A percentile compares a stretch with the other conserved stretches of the same genome.
These are phyloP conservation scores for Odontamblyopus lacepedii DNA, from an alignment of 2,797 vertebrate genomes.

Conservation along the genomic window DNA sequence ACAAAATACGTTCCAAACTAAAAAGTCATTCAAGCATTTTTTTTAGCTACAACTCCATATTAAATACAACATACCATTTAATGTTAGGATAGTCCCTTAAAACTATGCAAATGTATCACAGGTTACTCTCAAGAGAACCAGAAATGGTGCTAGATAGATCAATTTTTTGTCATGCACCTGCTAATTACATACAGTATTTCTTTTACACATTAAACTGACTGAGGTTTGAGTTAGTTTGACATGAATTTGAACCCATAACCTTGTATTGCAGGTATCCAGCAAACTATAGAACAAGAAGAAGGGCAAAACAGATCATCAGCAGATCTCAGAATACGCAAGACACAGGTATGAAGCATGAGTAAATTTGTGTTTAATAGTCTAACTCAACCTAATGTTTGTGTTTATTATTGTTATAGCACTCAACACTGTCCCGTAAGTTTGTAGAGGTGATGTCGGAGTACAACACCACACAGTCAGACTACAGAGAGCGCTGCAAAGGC, in stretches of 20 bases:
- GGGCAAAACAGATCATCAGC: slow-evolving; percentile 90
- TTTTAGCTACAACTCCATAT: no score
- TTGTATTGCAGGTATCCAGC: slow-evolving; percentile 85
- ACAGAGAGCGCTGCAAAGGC: slow-evolving; percentile 96
- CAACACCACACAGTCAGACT: slow-evolving; percentile 94
- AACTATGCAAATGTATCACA: no score
- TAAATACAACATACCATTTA: not conserved
- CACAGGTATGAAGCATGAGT: slow-evolving; percentile 80
- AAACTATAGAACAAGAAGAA: slow-evolving; percentile 94
- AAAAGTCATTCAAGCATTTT: slow-evolving; percentile 85
- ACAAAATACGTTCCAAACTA: slow-evolving; percentile 96
- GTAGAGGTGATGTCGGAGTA: slow-evolving; percentile 99
- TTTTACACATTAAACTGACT: not conserved
- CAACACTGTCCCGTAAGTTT: slow-evolving; percentile 94
- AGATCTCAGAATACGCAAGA: slow-evolving; percentile 96
- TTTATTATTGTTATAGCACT: slow-evolving; percentile 79
- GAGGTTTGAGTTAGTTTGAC: no score
- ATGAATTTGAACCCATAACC: not conserved
- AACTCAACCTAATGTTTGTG: not conserved
- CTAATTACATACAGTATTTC: not conserved
- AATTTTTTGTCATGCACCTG: no score
- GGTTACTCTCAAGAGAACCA: not conserved
- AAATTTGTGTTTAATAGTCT: not conserved
- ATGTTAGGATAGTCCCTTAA: no score
- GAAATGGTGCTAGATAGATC: not conserved